These are phyloP conservation scores for Rhizoglyphus robini DNA, from an alignment of 1,140 invertebrate genomes.

Conservation along the genomic window DNA sequence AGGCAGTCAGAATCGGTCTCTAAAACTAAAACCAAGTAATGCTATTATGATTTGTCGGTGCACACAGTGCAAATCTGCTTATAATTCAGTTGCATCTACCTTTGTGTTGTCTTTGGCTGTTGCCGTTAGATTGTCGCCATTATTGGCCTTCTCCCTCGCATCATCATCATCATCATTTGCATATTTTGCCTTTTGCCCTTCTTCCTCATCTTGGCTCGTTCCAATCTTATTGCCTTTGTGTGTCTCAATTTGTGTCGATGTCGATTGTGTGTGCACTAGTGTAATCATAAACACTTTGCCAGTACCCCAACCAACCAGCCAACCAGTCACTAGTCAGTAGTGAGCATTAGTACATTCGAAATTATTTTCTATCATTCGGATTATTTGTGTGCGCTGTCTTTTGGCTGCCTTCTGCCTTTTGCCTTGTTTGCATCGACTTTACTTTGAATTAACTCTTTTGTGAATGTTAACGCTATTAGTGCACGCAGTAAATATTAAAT, in stretches of 20 bases:
- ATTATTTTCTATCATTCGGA: conserved; percentile 15
- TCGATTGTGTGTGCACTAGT: too few species aligned
- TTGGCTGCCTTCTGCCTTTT: not conserved
- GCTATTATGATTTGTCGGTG: not conserved
- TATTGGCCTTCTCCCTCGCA: conserved; percentile 2
- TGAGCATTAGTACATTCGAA: conserved; percentile 4
- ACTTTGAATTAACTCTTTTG: conserved; percentile 2
- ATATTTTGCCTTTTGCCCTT: conserved; percentile 12
- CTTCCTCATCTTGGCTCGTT: not conserved
- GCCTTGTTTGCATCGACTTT: not conserved
- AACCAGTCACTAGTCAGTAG: too few species aligned
- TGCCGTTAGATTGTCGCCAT: not conserved
- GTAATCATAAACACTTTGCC: too few species aligned
- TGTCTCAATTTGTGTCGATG: too few species aligned
- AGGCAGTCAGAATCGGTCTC: too few species aligned
- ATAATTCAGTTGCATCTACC: not conserved
- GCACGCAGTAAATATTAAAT: conserved; percentile 12
- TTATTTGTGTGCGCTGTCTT: not conserved
- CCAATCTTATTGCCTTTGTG: not conserved
- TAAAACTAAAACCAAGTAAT: too few species aligned
- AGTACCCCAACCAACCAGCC: too few species aligned
- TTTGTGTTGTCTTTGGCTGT: not conserved
- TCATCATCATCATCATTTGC: conserved; percentile 9
- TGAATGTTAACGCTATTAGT: conserved; percentile 7
- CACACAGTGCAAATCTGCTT: conserved; percentile 3